Conservation (phyloP, 2,888 invertebrate genomes). For the Eucera pruinosa region DNA sequence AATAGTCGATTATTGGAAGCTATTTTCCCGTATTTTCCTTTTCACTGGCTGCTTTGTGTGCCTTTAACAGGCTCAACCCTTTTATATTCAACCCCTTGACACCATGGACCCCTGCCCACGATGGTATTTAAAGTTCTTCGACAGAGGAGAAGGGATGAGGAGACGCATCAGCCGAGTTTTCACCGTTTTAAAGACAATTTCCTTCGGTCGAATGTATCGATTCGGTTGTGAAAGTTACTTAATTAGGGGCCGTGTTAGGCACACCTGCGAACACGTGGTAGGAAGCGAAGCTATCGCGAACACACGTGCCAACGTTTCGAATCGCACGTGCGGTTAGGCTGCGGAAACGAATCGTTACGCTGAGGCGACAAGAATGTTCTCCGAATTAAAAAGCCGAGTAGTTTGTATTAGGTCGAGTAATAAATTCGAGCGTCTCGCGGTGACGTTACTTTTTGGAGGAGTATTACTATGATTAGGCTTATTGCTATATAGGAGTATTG, state of each 20-base stretch:
- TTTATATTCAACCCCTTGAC: slow-evolving; percentile 25
- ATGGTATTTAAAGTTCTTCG: slow-evolving; percentile 54
- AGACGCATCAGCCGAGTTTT: slow-evolving; percentile 37
- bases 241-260: slow-evolving; percentile 35
- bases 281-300: slow-evolving; percentile 75
- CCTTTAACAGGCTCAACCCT: background rate
- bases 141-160: slow-evolving; percentile 32
- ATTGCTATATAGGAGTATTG: too few relatives aligned
- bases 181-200: too few relatives aligned
- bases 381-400: background rate
- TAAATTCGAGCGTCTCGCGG: too few relatives aligned
- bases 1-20: too few relatives aligned
- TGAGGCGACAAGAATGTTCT: slow-evolving; percentile 22
- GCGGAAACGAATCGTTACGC: slow-evolving; percentile 42
- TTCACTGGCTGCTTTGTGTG: too few relatives aligned
- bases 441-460: too few relatives aligned
- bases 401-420: too few relatives aligned
- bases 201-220: background rate
- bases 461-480: too few relatives aligned
- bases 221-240: slow-evolving; percentile 1
- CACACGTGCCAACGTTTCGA: slow-evolving; percentile 70
- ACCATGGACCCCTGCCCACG: slow-evolving; percentile 4
- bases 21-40: too few relatives aligned
- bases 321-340: slow-evolving; percentile 79
- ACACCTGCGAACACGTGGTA: slow-evolving; percentile 82